A percentile compares a stretch with the other conserved stretches of the same genome.
Evolutionary conservation across 2,797 vertebrate genomes (phyloP).

Genomic region (Xenopus petersii): DNA sequence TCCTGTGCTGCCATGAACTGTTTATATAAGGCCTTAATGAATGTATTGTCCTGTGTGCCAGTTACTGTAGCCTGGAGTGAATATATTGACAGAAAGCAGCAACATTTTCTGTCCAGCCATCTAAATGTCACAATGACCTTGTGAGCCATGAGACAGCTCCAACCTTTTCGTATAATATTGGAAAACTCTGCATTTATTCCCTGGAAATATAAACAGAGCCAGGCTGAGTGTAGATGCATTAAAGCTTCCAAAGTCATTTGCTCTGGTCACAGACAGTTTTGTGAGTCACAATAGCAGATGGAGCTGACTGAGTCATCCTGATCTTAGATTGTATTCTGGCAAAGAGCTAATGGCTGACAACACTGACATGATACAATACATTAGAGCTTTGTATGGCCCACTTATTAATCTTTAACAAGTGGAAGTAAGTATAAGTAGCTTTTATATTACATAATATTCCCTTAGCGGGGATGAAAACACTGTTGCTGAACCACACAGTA

Average conservation of each 20-base stretch:
- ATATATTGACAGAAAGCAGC: constrained; percentile 28
- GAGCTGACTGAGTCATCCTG: neutral
- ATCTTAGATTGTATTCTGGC: neutral
- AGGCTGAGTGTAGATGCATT: neutral
- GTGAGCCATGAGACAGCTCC: constrained; percentile 10
- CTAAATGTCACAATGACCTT: constrained; percentile 34
- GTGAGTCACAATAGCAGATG: neutral
- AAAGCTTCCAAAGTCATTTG: neutral
- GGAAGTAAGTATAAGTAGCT: too few species aligned
- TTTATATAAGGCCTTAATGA: neutral
- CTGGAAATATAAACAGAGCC: constrained; percentile 7
- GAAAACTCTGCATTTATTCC: neutral
- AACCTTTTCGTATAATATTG: constrained; percentile 7
- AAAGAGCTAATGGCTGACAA: neutral
- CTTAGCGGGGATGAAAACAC: too few species aligned
- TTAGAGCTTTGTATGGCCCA: too few species aligned
- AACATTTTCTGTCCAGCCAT: constrained; percentile 23
- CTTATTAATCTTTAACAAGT: too few species aligned
- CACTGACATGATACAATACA: too few species aligned
- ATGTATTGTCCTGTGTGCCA: constrained; percentile 3
- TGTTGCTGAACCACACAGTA: too few species aligned
- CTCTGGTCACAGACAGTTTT: neutral
- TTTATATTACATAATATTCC: too few species aligned
- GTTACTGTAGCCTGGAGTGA: constrained; percentile 16
- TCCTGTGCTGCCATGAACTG: too few species aligned